Conservation (phyloP, 2,113 vertebrate species). For the Prinia subflava region DNA sequence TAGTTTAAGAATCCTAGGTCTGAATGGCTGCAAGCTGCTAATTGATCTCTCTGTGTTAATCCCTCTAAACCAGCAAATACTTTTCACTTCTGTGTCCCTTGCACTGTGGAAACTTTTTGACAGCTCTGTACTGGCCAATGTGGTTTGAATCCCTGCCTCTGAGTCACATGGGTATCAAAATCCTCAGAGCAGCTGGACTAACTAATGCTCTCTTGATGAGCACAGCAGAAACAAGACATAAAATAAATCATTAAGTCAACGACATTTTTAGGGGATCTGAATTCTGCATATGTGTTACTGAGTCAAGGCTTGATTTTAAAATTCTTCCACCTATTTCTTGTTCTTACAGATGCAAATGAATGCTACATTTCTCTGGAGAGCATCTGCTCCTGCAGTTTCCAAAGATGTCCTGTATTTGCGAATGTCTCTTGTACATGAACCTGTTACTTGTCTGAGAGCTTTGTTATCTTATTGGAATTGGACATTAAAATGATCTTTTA, state of each 20-base stretch:
- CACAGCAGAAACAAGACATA: neutral
- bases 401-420: neutral
- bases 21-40: neutral
- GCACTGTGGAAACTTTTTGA: neutral
- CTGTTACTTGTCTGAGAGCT: neutral
- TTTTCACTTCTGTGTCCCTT: neutral
- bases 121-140: neutral
- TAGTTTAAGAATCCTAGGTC: neutral
- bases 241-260: neutral
- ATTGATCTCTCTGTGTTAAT: neutral
- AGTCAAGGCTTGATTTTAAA: neutral
- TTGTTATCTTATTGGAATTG: accelerated
- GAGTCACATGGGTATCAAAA: neutral
- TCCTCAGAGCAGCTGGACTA: neutral
- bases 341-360: neutral
- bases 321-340: neutral
- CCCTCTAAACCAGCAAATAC: neutral
- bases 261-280: neutral
- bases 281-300: neutral
- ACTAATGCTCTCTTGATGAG: neutral
- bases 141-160: constrained; percentile 3
- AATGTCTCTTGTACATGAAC: neutral
- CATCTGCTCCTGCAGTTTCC: neutral
- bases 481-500: neutral
- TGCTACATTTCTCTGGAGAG: neutral